A percentile compares a stretch with the other conserved stretches of the same genome.
Evolutionary conservation across 2,888 invertebrate species (phyloP).

Genomic region (Phanerotoma sp.): DNA sequence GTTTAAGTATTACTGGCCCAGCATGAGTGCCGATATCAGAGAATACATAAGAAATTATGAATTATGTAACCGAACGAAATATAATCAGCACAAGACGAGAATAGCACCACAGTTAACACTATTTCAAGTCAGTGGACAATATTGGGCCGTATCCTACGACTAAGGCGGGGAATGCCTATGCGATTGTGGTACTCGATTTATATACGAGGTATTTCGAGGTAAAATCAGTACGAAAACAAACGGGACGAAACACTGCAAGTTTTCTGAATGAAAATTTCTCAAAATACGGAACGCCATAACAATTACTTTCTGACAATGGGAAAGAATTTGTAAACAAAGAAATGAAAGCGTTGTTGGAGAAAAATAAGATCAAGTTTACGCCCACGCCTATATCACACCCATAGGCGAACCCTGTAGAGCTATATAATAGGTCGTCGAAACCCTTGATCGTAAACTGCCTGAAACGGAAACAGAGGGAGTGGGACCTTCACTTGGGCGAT

Average conservation of each 20-base stretch:
- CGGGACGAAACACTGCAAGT: slow-evolving; percentile 1
- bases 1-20: slow-evolving; percentile 23
- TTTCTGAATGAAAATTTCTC: slow-evolving; percentile 9
- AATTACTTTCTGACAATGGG: background rate
- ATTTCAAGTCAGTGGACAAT: slow-evolving; percentile 7
- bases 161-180: slow-evolving; percentile 15
- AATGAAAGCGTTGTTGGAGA: background rate
- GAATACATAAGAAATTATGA: slow-evolving; percentile 14
- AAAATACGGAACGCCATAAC: background rate
- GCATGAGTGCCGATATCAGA: slow-evolving; percentile 14
- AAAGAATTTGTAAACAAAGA: slow-evolving; percentile 2
- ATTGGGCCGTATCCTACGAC: slow-evolving; percentile 12
- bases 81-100: slow-evolving; percentile 16
- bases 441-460: slow-evolving; percentile 20
- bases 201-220: slow-evolving; percentile 22
- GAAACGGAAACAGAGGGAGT: slow-evolving; percentile 17
- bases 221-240: slow-evolving; percentile 5
- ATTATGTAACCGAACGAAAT: slow-evolving; percentile 12
- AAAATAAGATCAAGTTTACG: slow-evolving; percentile 6
- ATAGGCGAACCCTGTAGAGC: no score
- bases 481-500: background rate
- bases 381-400: slow-evolving; percentile 2
- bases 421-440: slow-evolving; percentile 20
- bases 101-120: slow-evolving; percentile 3
- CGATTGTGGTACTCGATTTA: slow-evolving; percentile 17